phyloP scores from a whole-genome alignment of 2,888 invertebrate genomes.

The Nezara viridula region DNA sequence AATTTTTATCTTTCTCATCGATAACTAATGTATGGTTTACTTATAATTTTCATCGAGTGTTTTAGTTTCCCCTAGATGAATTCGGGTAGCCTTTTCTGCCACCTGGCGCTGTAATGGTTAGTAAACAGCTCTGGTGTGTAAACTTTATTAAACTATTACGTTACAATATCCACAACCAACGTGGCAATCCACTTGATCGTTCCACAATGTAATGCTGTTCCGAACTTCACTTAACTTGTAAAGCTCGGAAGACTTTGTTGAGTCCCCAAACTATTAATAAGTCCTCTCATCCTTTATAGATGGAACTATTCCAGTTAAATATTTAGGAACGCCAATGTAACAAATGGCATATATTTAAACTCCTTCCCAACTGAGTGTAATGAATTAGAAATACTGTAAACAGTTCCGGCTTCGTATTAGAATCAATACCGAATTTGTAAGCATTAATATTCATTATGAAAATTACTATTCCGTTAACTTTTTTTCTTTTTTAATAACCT shows the following conservation, averaged over 20 bases:
- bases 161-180: not conserved
- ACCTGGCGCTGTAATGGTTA: not conserved
- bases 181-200: not conserved
- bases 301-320: no score
- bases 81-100: not conserved
- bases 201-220: not conserved
- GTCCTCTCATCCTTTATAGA: not conserved
- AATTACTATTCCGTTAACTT: no score
- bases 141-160: not conserved
- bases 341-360: no score
- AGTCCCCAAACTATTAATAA: not conserved
- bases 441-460: no score
- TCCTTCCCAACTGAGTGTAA: no score
- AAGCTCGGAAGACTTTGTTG: not conserved
- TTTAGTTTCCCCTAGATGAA: not conserved
- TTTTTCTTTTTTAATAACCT: no score
- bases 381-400: no score
- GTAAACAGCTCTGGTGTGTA: not conserved
- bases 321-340: no score
- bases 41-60: not conserved
- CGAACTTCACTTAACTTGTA: not conserved
- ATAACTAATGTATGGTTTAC: not conserved
- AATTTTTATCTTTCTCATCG: not conserved
- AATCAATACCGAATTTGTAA: no score
- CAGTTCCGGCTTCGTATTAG: no score